Base-by-base conservation (phyloP, 2,113 vertebrate genomes). In the Lycaon pictus region DNA sequence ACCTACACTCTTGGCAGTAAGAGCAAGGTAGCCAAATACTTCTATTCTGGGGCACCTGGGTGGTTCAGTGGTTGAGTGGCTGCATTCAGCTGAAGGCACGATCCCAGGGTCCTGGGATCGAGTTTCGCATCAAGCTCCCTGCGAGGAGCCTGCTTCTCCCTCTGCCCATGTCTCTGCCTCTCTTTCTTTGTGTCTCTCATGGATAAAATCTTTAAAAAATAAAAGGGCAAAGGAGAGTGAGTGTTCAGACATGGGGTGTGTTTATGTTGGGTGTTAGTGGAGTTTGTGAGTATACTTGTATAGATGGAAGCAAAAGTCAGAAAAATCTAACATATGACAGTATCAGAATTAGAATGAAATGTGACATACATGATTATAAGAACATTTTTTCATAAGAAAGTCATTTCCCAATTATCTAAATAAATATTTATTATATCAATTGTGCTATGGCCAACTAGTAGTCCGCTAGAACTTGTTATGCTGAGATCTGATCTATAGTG, bases 21-120 rank as follows among this genome's bases (percentile, higher is more conserved):
- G 95, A 80, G 85, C 98, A 95, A 98, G 97, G 77, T 96, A 98
- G 43, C 88, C 98, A 97, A 98, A 98, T 29, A 98, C 55, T 98
- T 98, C 79, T 53, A 97, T 60, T 96, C 43, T 43, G 43, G 43
- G 43, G 1, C 43, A 43, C 6, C 43, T 43, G 43, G 43, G 43
- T 43, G 43, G 43, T 43, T 43, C 43, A 43, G 43, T 43, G 43
- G 43, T 43, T 43, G 43, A 43, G 7, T 43, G 43, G 6, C 43
- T 43, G 43, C 43, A 43, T 43, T 43, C 43, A 43, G 43, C 43
- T 43, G 43, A 43, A 43, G 43, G 43, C 43, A 43, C 6, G 43
- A 43, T 43, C 43, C 43, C 43, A 43, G 43, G 7, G 43, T 43
- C 43, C 43, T 43, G 43, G 43, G 43, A 43, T 43, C 43, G 43